phyloP scores from a whole-genome alignment of 2,113 vertebrate species.

The Atractosteus spatula region DNA sequence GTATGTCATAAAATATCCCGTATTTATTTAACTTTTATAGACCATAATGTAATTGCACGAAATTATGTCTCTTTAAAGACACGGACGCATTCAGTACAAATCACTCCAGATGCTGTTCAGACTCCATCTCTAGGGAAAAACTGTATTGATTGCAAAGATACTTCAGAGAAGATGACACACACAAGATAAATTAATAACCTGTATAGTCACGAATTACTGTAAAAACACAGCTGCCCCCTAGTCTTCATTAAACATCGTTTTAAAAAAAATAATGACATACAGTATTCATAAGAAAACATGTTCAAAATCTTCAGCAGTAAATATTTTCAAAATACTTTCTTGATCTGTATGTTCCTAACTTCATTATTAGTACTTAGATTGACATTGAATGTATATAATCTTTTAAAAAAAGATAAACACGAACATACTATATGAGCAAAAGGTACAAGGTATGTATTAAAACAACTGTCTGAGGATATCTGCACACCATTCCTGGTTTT shows the following conservation, averaged over 20 bases:
- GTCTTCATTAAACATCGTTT: neutral
- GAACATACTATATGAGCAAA: too few species aligned
- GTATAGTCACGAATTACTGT: neutral
- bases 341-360: too few species aligned
- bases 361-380: too few species aligned
- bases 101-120: neutral
- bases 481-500: too few species aligned
- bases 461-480: too few species aligned
- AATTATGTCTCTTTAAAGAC: too few species aligned
- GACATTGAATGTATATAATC: neutral
- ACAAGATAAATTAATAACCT: neutral
- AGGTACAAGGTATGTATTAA: too few species aligned
- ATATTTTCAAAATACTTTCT: neutral
- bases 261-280: neutral
- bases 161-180: conserved; percentile 2
- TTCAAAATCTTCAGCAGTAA: neutral
- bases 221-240: conserved; percentile 7
- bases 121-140: neutral
- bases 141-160: conserved; percentile 3
- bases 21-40: too few species aligned
- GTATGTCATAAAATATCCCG: too few species aligned
- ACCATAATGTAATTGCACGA: too few species aligned
- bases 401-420: neutral
- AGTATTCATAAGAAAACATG: neutral
- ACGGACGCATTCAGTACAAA: too few species aligned